Base-by-base conservation (phyloP, 1,140 invertebrate species). In the Agraylea sexmaculata region DNA sequence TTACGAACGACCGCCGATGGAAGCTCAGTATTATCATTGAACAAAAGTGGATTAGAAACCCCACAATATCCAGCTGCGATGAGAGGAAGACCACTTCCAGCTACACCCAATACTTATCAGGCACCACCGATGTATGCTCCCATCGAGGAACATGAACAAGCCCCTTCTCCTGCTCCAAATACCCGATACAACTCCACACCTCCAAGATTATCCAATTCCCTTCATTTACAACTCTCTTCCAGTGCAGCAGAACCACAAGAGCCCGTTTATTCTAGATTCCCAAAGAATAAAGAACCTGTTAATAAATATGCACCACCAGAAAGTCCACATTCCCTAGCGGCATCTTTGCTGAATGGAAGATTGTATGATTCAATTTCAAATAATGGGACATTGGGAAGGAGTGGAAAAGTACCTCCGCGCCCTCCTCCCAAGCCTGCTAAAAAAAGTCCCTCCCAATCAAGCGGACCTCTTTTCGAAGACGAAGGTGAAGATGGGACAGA, bases 401-500 rank as follows among this genome's bases (percentile, higher is more conserved):
- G 68, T 56, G 63, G 64, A 3, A 87, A 87, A 60, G 75, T 85
- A 15, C 82, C 84, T 11, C 83, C 84, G 1, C 70, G 80, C 54
- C 82, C 82, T 19, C 81, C 81, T 7, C 83, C 83, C 2, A 85
- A 84, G 46, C 83, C 83, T 1, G 84, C 83, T 53, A 80, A 80
- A 65, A 85, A 82, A 52, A 60, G 59, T 33, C 53, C 58, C 42
- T 51, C 64, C 30, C 59, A 69, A 42, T 48, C 60, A 36, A 70
- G 64, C 49, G 74, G 71, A 45, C 80, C 82, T 19, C 57, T 85
- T 28, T 86, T 84, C 51, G 81, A 87, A 52, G 84, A 88, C 53
- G 83, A 88, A 61, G 81, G 80, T 8, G 83, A 87, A 53, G 83
- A 88, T 50, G 84, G 84, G 27, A 88, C 83, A 50, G 83, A 87